Percentiles rank a stretch among this genome's conserved stretches.
phyloP scores from a whole-genome alignment of 2,797 vertebrate genomes.

The Characodon lateralis region DNA sequence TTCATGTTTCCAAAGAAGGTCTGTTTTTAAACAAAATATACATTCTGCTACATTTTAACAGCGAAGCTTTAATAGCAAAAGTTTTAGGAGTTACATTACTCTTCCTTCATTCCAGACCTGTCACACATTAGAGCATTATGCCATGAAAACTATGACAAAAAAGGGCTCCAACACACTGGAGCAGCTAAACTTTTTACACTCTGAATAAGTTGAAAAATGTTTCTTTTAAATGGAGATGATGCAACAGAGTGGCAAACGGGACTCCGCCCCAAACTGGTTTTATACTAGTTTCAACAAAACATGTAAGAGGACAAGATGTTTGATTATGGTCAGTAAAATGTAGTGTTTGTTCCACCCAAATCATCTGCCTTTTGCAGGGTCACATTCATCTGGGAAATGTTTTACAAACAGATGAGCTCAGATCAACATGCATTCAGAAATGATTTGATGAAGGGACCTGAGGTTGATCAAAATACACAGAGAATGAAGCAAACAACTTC shows the following conservation, averaged over 20 bases:
- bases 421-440: slow-evolving; percentile 15
- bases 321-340: background rate
- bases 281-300: background rate
- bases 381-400: background rate
- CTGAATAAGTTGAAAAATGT: background rate
- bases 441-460: slow-evolving; percentile 12
- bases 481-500: slow-evolving; percentile 23
- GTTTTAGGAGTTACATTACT: background rate
- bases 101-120: background rate
- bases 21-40: background rate
- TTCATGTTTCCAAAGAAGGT: background rate
- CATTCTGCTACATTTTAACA: background rate
- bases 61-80: background rate
- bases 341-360: background rate
- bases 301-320: background rate
- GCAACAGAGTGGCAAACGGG: background rate
- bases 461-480: slow-evolving; percentile 10
- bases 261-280: background rate
- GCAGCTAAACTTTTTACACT: background rate
- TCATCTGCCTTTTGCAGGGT: background rate
- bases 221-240: background rate
- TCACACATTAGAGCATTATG: background rate
- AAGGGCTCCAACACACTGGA: background rate
- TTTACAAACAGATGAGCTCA: slow-evolving; percentile 15
- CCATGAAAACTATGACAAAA: background rate